These are phyloP conservation scores for Amblyopsis hoosieri DNA, from an alignment of 2,797 vertebrate species.

Conservation along the genomic window DNA sequence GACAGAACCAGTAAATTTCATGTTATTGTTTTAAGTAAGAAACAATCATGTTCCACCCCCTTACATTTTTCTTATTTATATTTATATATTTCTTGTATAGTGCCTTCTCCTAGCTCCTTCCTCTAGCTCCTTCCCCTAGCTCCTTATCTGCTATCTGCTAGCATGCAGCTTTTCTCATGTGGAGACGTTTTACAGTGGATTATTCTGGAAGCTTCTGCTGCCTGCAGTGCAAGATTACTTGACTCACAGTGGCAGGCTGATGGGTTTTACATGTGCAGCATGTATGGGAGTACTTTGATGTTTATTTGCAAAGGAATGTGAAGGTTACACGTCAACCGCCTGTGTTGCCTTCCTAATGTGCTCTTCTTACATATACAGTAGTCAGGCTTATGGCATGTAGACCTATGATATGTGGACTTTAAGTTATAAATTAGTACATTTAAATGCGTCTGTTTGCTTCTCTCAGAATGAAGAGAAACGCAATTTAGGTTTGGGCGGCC, in stretches of 20 bases:
- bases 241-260: conserved; percentile 12
- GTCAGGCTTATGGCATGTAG: conserved; percentile 2
- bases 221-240: conserved; percentile 29
- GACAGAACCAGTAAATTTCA: too few relatives aligned
- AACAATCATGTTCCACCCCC: too few relatives aligned
- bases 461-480: conserved; percentile 90
- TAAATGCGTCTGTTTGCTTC: conserved; percentile 24
- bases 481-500: conserved; percentile 90
- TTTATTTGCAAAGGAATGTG: conserved; percentile 45
- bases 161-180: too few relatives aligned
- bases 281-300: conserved; percentile 31
- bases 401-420: too few relatives aligned
- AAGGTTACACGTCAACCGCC: conserved; percentile 13
- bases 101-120: background rate
- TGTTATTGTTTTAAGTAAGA: too few relatives aligned
- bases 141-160: background rate
- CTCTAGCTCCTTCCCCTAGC: conserved; percentile 14
- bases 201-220: conserved; percentile 29
- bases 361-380: conserved; percentile 5
- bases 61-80: background rate
- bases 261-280: conserved; percentile 44
- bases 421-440: conserved; percentile 4
- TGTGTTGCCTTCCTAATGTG: conserved; percentile 35
- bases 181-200: conserved; percentile 15
- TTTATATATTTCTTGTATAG: background rate